phyloP scores from a whole-genome alignment of 2,797 vertebrate species.

The Nothura maculosa region DNA sequence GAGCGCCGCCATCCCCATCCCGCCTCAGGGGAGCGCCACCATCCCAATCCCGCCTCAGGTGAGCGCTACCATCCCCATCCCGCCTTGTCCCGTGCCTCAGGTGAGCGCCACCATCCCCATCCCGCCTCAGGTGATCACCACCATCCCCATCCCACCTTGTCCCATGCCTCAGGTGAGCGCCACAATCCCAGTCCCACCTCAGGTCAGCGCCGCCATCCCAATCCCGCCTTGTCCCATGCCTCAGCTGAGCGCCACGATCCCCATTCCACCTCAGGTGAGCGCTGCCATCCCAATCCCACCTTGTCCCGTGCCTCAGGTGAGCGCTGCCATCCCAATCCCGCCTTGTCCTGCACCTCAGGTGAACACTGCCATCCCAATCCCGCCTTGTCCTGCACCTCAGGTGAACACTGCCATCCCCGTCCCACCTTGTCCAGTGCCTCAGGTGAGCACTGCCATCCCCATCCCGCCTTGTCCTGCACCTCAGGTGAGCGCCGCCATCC shows the following conservation, averaged over 20 bases:
- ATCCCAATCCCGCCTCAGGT: slow-evolving; percentile 81
- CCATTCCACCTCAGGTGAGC: slow-evolving; percentile 84
- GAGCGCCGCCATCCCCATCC: neutral
- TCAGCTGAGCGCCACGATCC: slow-evolving; percentile 79
- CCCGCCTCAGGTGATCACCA: slow-evolving; percentile 83
- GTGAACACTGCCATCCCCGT: slow-evolving; percentile 71
- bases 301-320: slow-evolving; percentile 87
- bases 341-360: slow-evolving; percentile 86
- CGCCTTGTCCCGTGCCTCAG: slow-evolving; percentile 83
- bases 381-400: slow-evolving; percentile 80
- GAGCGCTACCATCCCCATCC: neutral
- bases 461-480: no score
- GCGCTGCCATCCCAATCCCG: neutral
- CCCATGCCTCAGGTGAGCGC: slow-evolving; percentile 85
- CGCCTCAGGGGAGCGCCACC: slow-evolving; percentile 81
- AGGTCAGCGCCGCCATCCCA: slow-evolving; percentile 78
- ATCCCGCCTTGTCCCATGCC: no score
- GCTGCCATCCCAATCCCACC: neutral
- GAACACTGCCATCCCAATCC: neutral
- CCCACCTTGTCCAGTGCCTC: no score
- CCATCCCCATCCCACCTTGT: no score
- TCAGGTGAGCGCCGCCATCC: no score
- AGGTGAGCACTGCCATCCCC: slow-evolving; percentile 78
- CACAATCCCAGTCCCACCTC: slow-evolving; percentile 46
- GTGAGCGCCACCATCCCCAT: slow-evolving; percentile 71